A percentile compares a stretch with the other conserved stretches of the same genome.
These are phyloP conservation scores for Chloroclystis v-ata DNA, from an alignment of 2,888 invertebrate species.

Conservation along the genomic window DNA sequence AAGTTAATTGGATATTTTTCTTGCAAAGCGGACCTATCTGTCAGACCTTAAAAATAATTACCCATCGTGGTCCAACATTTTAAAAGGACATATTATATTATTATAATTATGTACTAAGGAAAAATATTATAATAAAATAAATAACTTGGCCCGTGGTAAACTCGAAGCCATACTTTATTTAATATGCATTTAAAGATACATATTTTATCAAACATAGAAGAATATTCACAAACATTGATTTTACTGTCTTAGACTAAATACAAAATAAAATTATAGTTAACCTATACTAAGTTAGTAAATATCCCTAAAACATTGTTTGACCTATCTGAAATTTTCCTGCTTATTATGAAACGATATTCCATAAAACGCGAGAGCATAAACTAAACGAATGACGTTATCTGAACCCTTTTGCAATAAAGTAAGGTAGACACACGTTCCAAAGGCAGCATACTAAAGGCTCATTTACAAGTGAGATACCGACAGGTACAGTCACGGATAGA, in stretches of 20 bases:
- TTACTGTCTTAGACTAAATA: no score
- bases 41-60: neutral
- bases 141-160: no score
- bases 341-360: slow-evolving; percentile 7
- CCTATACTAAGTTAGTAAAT: no score
- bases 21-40: neutral
- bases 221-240: no score
- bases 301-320: neutral
- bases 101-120: no score
- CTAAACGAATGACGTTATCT: slow-evolving; percentile 21
- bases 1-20: neutral
- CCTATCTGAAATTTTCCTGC: neutral
- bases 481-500: slow-evolving; percentile 14
- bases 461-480: slow-evolving; percentile 28
- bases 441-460: slow-evolving; percentile 27
- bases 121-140: no score
- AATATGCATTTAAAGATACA: no score
- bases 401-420: slow-evolving; percentile 23
- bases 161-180: no score
- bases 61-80: no score
- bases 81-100: no score
- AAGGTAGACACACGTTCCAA: slow-evolving; percentile 21
- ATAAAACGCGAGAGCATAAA: slow-evolving; percentile 17
- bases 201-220: no score
- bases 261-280: no score